phyloP scores from a whole-genome alignment of 2,113 vertebrate species.

The Taxidea taxus region DNA sequence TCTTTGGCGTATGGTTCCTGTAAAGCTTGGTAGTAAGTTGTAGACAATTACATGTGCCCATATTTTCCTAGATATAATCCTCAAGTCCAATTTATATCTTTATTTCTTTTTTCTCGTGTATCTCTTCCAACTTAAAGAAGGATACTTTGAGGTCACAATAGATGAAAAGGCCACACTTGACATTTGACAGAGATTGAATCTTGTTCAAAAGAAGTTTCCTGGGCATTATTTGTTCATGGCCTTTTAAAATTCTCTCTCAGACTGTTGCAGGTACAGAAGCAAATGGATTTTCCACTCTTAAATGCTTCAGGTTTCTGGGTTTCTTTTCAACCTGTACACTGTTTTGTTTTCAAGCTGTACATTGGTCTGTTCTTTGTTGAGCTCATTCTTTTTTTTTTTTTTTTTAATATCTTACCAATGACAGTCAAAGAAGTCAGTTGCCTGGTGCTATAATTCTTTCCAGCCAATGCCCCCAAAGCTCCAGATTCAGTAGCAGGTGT shows the following conservation, averaged over 20 bases:
- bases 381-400: background rate
- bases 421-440: background rate
- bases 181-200: background rate
- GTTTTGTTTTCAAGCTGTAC: background rate
- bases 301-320: background rate
- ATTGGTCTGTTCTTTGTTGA: background rate
- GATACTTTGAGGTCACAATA: background rate
- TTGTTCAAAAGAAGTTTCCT: background rate
- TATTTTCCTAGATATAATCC: background rate
- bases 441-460: background rate
- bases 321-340: background rate
- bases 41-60: background rate
- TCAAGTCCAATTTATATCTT: background rate
- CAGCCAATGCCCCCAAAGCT: background rate
- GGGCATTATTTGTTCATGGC: background rate
- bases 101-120: background rate
- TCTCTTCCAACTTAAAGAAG: background rate
- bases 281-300: background rate
- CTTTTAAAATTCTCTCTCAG: background rate
- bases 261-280: background rate
- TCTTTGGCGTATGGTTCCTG: background rate
- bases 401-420: background rate
- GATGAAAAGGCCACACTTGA: background rate
- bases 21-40: background rate
- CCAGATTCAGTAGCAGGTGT: background rate